Evolutionary conservation across 2,888 invertebrate species (phyloP).

Genomic region (Agrotis exclamationis): DNA sequence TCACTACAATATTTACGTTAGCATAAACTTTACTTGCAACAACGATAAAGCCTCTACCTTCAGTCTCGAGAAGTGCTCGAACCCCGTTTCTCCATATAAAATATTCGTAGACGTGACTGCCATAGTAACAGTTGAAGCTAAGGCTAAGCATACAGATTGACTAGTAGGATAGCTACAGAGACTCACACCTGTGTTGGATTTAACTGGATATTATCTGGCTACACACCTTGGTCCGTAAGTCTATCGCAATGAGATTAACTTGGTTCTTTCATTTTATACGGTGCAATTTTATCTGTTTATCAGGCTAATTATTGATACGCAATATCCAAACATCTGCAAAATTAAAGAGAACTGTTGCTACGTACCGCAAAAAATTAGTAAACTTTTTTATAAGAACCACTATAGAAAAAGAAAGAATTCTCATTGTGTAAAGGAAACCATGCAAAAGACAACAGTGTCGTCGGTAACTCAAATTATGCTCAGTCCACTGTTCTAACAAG

Average conservation of each 20-base stretch:
- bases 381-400: too few relatives aligned
- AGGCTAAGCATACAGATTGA: slow-evolving; percentile 34
- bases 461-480: slow-evolving; percentile 12
- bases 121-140: slow-evolving; percentile 36
- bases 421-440: slow-evolving; percentile 4
- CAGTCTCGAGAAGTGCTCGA: slow-evolving; percentile 8
- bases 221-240: slow-evolving; percentile 13
- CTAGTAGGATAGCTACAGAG: slow-evolving; percentile 13
- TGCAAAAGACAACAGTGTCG: slow-evolving; percentile 18
- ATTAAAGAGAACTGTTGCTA: background rate
- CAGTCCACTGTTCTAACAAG: slow-evolving; percentile 25
- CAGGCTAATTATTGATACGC: slow-evolving; percentile 28
- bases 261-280: slow-evolving; percentile 2
- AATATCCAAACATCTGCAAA: slow-evolving; percentile 1
- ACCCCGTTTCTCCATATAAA: slow-evolving; percentile 46
- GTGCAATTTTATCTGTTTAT: slow-evolving; percentile 39
- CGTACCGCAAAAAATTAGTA: too few relatives aligned
- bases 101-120: slow-evolving; percentile 51
- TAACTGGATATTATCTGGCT: slow-evolving; percentile 29
- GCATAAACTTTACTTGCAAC: slow-evolving; percentile 14
- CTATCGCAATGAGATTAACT: slow-evolving; percentile 9
- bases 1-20: slow-evolving; percentile 22
- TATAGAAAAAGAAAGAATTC: background rate
- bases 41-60: slow-evolving; percentile 15
- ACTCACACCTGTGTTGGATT: slow-evolving; percentile 31